phyloP scores from a whole-genome alignment of 2,797 vertebrate genomes.

The Mionectes olivaceus region DNA sequence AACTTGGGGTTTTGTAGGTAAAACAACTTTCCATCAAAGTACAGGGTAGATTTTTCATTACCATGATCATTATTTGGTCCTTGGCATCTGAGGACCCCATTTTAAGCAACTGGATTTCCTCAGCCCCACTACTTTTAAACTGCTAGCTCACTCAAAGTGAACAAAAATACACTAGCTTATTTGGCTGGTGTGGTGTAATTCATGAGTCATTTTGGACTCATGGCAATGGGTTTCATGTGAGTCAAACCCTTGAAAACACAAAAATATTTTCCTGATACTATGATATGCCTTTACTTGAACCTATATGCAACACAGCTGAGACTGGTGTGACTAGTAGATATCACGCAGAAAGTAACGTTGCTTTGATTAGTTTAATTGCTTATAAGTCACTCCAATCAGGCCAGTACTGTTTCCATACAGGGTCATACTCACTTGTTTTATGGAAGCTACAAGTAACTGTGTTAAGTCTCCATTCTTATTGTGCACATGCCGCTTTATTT shows the following conservation, averaged over 20 bases:
- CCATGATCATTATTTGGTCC: rapidly evolving
- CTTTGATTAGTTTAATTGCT: neutral
- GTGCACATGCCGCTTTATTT: neutral
- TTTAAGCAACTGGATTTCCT: neutral
- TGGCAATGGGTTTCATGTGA: neutral
- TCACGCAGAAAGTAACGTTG: neutral
- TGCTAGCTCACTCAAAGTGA: neutral
- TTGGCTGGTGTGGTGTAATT: neutral
- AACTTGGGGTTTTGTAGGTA: neutral
- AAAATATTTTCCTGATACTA: neutral
- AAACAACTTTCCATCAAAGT: neutral
- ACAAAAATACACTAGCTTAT: neutral
- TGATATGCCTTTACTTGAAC: neutral
- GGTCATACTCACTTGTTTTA: neutral
- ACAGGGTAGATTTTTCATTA: neutral
- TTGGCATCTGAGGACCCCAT: neutral
- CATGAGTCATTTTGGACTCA: neutral
- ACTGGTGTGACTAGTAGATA: neutral
- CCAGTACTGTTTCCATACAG: neutral
- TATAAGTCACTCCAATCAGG: neutral
- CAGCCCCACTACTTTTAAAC: neutral
- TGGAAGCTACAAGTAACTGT: neutral
- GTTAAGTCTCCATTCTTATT: neutral
- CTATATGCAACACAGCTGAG: neutral
- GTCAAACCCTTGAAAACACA: neutral